These are phyloP conservation scores for Branchinecta lindahli DNA, from an alignment of 1,140 invertebrate species.

Conservation along the genomic window DNA sequence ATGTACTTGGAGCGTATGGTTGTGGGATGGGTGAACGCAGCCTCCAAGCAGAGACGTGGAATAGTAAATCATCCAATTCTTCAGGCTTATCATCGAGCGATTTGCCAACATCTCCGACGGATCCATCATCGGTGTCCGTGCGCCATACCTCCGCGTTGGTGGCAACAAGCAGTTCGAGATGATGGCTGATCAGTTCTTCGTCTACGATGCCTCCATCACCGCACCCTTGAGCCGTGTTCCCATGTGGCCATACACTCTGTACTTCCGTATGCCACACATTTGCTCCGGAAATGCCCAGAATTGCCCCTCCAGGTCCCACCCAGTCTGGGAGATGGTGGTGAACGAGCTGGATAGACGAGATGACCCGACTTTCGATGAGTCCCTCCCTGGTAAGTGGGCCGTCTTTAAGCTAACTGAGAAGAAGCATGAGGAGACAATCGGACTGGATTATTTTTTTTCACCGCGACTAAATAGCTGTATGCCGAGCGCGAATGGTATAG, in stretches of 20 bases:
- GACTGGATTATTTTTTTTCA: no score
- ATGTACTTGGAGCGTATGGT: no score
- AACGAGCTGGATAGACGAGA: slow-evolving; percentile 82
- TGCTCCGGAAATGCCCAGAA: slow-evolving; percentile 85
- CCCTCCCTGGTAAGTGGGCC: slow-evolving; percentile 46
- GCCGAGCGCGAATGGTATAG: no score
- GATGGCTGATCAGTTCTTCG: slow-evolving; percentile 88
- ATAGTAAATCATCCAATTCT: no score
- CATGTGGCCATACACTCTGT: slow-evolving; percentile 88
- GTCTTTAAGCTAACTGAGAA: no score
- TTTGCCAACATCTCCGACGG: slow-evolving; percentile 61
- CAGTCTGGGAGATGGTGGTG: slow-evolving; percentile 92
- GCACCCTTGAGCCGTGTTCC: slow-evolving; percentile 70
- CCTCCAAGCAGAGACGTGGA: no score
- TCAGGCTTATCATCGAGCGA: slow-evolving; percentile 30
- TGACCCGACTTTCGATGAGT: slow-evolving; percentile 77
- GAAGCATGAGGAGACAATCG: no score
- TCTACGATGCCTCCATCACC: slow-evolving; percentile 85
- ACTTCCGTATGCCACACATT: slow-evolving; percentile 80
- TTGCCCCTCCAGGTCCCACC: slow-evolving; percentile 72
- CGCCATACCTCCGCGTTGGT: slow-evolving; percentile 75
- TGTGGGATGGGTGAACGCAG: no score
- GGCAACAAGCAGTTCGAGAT: slow-evolving; percentile 90
- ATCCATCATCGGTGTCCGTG: slow-evolving; percentile 69
- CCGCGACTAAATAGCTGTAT: no score